A percentile compares a stretch with the other conserved stretches of the same genome.
Evolutionary conservation across 2,113 vertebrate genomes (phyloP).

Genomic region (Onychostruthus taczanowskii): DNA sequence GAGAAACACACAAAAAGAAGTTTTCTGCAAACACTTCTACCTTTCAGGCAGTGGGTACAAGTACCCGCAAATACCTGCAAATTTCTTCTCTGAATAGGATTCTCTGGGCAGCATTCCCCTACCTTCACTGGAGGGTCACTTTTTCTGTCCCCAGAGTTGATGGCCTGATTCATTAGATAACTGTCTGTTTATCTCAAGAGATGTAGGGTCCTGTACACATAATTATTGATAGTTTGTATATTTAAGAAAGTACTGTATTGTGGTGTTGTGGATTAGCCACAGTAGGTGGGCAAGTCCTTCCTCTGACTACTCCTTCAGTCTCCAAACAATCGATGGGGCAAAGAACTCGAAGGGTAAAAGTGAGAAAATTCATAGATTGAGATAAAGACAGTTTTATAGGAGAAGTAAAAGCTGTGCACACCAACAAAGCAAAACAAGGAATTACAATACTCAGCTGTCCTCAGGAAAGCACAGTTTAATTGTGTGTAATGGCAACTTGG

Average conservation of each 20-base stretch:
- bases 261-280: background rate
- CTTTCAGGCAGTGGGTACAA: background rate
- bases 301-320: fast-evolving
- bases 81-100: background rate
- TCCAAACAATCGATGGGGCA: background rate
- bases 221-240: background rate
- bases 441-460: background rate
- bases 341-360: background rate
- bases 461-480: background rate
- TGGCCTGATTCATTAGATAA: background rate
- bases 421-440: background rate
- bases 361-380: background rate
- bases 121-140: background rate
- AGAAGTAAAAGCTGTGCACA: fast-evolving
- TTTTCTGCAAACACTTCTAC: background rate
- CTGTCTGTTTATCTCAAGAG: background rate
- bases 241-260: background rate
- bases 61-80: background rate
- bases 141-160: background rate
- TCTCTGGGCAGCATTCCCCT: background rate
- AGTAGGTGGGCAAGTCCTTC: background rate
- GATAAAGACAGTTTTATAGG: background rate
- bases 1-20: background rate
- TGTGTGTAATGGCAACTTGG: fast-evolving
- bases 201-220: background rate